Percentiles rank a stretch among this genome's conserved stretches.
phyloP scores from a whole-genome alignment of 2,113 vertebrate species.

The Nothocercus nigrocapillus region DNA sequence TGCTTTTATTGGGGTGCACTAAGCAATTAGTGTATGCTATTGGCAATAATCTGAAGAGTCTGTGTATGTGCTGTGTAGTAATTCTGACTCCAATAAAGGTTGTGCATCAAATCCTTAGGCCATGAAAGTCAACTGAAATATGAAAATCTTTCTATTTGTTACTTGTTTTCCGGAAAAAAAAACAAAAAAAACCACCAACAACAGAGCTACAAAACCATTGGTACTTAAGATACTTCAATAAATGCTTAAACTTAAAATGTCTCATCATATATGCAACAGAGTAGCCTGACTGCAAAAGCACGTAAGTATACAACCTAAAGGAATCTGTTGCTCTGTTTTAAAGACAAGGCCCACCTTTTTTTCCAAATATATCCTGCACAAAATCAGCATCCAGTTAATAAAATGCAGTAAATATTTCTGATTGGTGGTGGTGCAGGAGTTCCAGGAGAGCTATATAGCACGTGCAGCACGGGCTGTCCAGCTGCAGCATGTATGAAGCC shows the following conservation, averaged over 20 bases:
- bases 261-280: neutral
- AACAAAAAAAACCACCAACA: neutral
- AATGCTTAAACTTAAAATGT: neutral
- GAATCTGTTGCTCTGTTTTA: neutral
- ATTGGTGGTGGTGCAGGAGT: neutral
- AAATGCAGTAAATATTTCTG: neutral
- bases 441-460: too few species aligned
- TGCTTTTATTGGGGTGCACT: neutral
- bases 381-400: neutral
- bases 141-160: neutral
- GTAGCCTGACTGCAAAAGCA: neutral
- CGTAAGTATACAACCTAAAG: neutral
- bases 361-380: neutral
- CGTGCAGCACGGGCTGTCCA: neutral
- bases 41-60: neutral
- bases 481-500: neutral
- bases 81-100: neutral
- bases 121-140: neutral
- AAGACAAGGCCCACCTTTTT: neutral
- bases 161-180: neutral
- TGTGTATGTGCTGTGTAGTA: neutral
- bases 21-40: neutral
- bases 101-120: neutral
- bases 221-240: neutral
- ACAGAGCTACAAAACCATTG: neutral